These are phyloP conservation scores for Tylochromis polylepis DNA, from an alignment of 2,113 vertebrate species.

Conservation along the genomic window DNA sequence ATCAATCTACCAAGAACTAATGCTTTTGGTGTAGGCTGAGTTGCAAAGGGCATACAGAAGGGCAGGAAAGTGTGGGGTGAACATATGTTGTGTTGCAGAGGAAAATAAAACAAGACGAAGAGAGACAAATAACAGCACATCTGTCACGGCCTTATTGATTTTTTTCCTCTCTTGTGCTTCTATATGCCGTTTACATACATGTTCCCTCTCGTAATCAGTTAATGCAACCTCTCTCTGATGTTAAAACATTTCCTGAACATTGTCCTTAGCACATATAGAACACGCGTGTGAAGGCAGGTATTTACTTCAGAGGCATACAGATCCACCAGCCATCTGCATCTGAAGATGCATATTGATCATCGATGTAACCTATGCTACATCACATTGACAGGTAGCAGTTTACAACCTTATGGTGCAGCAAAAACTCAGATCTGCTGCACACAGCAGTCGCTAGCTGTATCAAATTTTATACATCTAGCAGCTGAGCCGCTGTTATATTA, in stretches of 20 bases:
- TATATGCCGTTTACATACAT: background rate
- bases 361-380: background rate
- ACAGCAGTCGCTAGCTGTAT: conserved; percentile 22
- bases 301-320: background rate
- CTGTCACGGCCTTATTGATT: background rate
- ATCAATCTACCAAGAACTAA: conserved; percentile 67
- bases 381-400: conserved; percentile 7
- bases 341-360: background rate
- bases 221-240: background rate
- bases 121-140: background rate
- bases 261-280: background rate
- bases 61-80: background rate
- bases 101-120: conserved; percentile 31
- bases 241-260: background rate
- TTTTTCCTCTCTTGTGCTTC: background rate
- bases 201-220: background rate
- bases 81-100: conserved; percentile 2
- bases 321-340: background rate
- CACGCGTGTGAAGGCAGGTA: background rate
- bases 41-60: background rate
- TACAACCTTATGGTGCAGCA: background rate
- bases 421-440: conserved; percentile 12
- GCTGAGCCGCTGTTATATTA: conserved; percentile 30
- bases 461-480: conserved; percentile 22
- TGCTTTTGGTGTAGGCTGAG: conserved; percentile 41